Conservation (phyloP, 2,113 vertebrate genomes). For the Parus major region DNA sequence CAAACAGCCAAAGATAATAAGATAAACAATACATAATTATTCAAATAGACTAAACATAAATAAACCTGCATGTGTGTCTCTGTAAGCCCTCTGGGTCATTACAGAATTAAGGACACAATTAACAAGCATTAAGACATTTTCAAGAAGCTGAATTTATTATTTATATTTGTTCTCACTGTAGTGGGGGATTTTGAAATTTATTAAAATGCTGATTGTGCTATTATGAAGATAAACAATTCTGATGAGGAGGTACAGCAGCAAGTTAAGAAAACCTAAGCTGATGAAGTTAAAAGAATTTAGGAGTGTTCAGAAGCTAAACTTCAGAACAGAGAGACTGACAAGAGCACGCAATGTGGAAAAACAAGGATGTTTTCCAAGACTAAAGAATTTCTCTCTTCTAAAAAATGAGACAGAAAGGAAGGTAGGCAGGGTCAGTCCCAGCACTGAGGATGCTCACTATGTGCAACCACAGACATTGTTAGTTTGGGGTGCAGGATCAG, state of each 20-base stretch:
- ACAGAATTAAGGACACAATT: constrained; percentile 48
- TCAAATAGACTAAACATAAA: constrained; percentile 56
- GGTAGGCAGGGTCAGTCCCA: background rate
- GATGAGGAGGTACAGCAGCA: constrained; percentile 43
- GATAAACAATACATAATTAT: constrained; percentile 60
- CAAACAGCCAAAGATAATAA: constrained; percentile 52
- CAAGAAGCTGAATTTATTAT: constrained; percentile 39
- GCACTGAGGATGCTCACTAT: background rate
- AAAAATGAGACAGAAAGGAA: background rate
- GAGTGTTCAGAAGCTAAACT: constrained; percentile 49
- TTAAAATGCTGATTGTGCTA: constrained; percentile 50
- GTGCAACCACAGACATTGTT: background rate
- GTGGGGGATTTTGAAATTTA: constrained; percentile 57
- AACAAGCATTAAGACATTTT: constrained; percentile 49
- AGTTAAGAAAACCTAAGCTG: constrained; percentile 53
- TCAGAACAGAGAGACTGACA: constrained; percentile 31
- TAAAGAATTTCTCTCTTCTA: background rate
- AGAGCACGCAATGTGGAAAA: background rate
- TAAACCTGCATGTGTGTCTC: constrained; percentile 39
- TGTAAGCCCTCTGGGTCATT: constrained; percentile 43
- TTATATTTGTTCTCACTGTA: constrained; percentile 40
- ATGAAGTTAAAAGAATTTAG: constrained; percentile 52
- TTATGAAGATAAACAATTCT: constrained; percentile 60
- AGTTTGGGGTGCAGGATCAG: background rate
- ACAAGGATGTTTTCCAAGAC: constrained; percentile 3